phyloP scores from a whole-genome alignment of 2,797 vertebrate species.

The Rousettus madagascariensis region DNA sequence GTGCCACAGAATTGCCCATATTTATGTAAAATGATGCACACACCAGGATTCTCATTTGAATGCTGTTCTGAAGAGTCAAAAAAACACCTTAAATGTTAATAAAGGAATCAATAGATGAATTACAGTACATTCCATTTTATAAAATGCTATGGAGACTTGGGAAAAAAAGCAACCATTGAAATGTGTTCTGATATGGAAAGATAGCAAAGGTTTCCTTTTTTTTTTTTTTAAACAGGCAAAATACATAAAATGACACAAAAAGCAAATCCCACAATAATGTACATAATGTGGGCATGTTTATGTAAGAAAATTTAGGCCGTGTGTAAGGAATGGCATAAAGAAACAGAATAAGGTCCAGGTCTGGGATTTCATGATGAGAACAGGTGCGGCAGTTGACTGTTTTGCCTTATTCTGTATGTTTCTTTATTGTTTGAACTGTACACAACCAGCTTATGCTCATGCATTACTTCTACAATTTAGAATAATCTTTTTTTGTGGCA shows the following conservation, averaged over 20 bases:
- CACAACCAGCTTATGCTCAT: neutral
- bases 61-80: neutral
- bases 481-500: neutral
- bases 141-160: neutral
- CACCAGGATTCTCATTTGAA: neutral
- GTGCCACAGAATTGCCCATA: neutral
- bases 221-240: neutral
- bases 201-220: neutral
- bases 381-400: neutral
- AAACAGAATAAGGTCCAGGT: neutral
- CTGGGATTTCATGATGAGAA: neutral
- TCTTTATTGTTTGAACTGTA: neutral
- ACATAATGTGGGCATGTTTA: neutral
- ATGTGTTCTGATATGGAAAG: neutral
- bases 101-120: neutral
- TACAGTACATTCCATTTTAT: neutral
- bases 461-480: neutral
- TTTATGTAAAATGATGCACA: neutral
- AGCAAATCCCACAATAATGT: neutral
- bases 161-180: neutral
- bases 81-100: conserved; percentile 15
- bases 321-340: neutral
- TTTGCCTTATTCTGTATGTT: neutral
- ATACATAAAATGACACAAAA: neutral
- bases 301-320: neutral